Evolutionary conservation across 2,888 invertebrate genomes (phyloP).

Genomic region (Malthinus flaveolus): DNA sequence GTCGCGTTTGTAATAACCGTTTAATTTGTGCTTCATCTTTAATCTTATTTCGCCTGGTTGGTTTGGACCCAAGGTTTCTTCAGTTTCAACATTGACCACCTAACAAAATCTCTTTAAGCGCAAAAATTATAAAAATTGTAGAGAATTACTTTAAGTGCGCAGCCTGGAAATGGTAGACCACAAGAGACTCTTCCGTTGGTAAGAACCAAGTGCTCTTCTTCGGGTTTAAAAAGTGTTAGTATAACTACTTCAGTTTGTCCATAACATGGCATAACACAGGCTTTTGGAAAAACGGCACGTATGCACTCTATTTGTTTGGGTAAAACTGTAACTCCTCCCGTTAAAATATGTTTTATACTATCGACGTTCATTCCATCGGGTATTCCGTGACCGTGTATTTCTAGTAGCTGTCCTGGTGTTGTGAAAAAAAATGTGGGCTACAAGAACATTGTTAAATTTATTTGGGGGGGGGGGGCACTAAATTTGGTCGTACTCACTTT

Average conservation of each 20-base stretch:
- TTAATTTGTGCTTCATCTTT: slow-evolving; percentile 47
- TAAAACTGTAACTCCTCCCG: slow-evolving; percentile 30
- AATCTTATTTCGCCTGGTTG: slow-evolving; percentile 59
- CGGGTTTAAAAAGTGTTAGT: slow-evolving; percentile 1
- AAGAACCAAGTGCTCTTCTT: neutral
- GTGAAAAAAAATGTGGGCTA: slow-evolving; percentile 2
- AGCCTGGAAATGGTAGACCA: no score
- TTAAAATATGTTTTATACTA: slow-evolving; percentile 13
- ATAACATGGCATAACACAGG: slow-evolving; percentile 33
- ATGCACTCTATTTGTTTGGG: slow-evolving; percentile 21
- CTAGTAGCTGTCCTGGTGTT: slow-evolving; percentile 2
- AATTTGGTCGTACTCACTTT: neutral
- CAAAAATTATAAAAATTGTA: no score
- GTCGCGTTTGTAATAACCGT: slow-evolving; percentile 56
- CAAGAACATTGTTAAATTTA: neutral
- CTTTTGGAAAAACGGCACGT: slow-evolving; percentile 39
- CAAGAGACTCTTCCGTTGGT: neutral
- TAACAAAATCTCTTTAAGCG: no score
- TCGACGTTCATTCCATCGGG: neutral
- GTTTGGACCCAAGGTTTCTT: slow-evolving; percentile 54
- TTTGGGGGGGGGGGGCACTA: neutral
- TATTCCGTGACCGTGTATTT: neutral
- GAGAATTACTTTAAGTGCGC: neutral
- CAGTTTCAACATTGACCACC: slow-evolving; percentile 54
- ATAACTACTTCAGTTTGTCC: slow-evolving; percentile 15